These are phyloP conservation scores for Scaptomyza polygonia DNA, from an alignment of 2,888 invertebrate species.

Conservation along the genomic window DNA sequence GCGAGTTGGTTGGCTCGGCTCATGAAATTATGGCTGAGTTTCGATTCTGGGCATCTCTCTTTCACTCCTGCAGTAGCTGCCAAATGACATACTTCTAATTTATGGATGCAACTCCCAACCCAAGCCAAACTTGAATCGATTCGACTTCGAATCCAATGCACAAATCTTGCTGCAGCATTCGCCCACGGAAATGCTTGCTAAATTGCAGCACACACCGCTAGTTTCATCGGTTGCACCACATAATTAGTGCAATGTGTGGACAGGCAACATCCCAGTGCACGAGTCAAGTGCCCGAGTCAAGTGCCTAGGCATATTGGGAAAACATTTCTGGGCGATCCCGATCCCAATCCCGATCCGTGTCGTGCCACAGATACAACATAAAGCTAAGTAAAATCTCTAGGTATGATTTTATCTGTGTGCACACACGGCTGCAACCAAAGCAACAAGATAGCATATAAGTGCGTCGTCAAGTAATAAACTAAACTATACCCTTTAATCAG, in stretches of 20 bases:
- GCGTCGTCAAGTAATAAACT: not conserved
- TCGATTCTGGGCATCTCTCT: conserved; percentile 46
- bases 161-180: conserved; percentile 25
- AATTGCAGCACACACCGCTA: conserved; percentile 67
- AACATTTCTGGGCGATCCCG: conserved; percentile 54
- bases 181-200: conserved; percentile 70
- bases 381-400: conserved; percentile 30
- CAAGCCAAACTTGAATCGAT: conserved; percentile 25
- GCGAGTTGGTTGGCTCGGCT: conserved; percentile 41
- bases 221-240: conserved; percentile 30
- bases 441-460: conserved; percentile 10
- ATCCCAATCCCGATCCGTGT: conserved; percentile 44
- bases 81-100: conserved; percentile 80
- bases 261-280: conserved; percentile 43
- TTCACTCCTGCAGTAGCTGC: conserved; percentile 58
- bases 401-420: conserved; percentile 70
- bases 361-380: conserved; percentile 48
- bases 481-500: conserved; percentile 21
- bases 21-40: conserved; percentile 65
- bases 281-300: conserved; percentile 7
- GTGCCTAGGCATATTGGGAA: conserved; percentile 36
- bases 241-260: conserved; percentile 77
- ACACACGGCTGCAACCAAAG: conserved; percentile 36
- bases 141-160: conserved; percentile 14
- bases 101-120: conserved; percentile 53